phyloP scores from a whole-genome alignment of 2,888 invertebrate genomes.

The Dascillus cervinus region DNA sequence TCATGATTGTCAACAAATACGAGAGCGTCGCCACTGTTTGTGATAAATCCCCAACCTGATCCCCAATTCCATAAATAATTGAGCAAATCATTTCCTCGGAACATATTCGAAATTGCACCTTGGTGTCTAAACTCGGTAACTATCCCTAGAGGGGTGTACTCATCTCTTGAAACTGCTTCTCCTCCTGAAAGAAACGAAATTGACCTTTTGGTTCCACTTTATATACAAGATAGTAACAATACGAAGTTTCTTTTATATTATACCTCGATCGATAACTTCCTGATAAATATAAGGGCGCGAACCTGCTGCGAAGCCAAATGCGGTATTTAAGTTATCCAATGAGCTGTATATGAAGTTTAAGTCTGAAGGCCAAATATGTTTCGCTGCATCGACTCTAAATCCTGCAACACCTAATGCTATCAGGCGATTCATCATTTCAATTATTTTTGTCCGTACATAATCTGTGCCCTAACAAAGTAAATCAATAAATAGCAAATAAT shows the following conservation, averaged over 20 bases:
- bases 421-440: slow-evolving; percentile 57
- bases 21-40: slow-evolving; percentile 37
- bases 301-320: slow-evolving; percentile 55
- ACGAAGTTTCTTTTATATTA: too few relatives aligned
- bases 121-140: slow-evolving; percentile 72
- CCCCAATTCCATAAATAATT: slow-evolving; percentile 60
- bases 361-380: slow-evolving; percentile 74
- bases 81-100: slow-evolving; percentile 54
- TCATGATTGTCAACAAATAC: slow-evolving; percentile 67
- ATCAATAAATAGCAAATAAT: too few relatives aligned
- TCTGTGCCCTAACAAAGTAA: slow-evolving; percentile 45
- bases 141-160: slow-evolving; percentile 44
- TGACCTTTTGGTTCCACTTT: neutral
- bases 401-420: slow-evolving; percentile 74
- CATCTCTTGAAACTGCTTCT: slow-evolving; percentile 39
- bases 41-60: slow-evolving; percentile 57
- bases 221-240: neutral
- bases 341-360: slow-evolving; percentile 56
- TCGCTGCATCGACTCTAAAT: slow-evolving; percentile 71
- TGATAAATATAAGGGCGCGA: slow-evolving; percentile 64
- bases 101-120: slow-evolving; percentile 48
- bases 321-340: slow-evolving; percentile 52
- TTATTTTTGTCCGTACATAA: slow-evolving; percentile 58
- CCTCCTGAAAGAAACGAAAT: slow-evolving; percentile 15
- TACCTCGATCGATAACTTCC: slow-evolving; percentile 64